These are phyloP conservation scores for Perithous albicinctus DNA, from an alignment of 2,888 invertebrate genomes.

Conservation along the genomic window DNA sequence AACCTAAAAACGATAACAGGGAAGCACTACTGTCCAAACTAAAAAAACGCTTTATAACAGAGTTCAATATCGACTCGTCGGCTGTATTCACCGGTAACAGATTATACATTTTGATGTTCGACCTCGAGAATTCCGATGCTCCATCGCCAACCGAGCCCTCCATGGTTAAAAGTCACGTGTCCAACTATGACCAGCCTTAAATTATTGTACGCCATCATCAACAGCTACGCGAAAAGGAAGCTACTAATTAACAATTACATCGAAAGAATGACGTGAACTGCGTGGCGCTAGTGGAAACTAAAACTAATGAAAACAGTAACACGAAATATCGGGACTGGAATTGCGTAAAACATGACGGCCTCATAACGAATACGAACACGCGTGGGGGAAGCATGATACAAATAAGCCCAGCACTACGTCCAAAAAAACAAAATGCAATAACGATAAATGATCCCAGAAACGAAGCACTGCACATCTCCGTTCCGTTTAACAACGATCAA, in stretches of 20 bases:
- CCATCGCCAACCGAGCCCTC: conserved; percentile 8
- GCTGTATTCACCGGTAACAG: background rate
- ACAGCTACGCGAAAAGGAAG: no score
- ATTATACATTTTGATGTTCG: no score
- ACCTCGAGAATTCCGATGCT: no score
- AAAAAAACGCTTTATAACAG: no score
- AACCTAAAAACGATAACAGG: conserved; percentile 3
- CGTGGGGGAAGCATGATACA: background rate
- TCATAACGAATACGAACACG: background rate
- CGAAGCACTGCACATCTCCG: no score
- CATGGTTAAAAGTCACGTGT: background rate
- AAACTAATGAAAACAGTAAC: background rate
- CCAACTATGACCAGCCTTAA: conserved; percentile 10
- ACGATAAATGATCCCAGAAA: conserved; percentile 13
- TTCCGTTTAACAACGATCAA: no score
- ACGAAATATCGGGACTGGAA: background rate
- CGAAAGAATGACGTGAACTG: background rate
- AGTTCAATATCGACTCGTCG: background rate
- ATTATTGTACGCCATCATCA: background rate
- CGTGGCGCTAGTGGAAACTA: no score
- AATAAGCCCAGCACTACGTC: background rate
- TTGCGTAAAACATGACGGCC: conserved; percentile 2
- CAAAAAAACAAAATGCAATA: conserved; percentile 21
- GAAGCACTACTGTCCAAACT: background rate
- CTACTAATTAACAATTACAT: no score